Evolutionary conservation across 1,140 invertebrate species (phyloP), one percentile per base, ranked within the genome.

Genomic region (Olivierus martensii): DNA sequence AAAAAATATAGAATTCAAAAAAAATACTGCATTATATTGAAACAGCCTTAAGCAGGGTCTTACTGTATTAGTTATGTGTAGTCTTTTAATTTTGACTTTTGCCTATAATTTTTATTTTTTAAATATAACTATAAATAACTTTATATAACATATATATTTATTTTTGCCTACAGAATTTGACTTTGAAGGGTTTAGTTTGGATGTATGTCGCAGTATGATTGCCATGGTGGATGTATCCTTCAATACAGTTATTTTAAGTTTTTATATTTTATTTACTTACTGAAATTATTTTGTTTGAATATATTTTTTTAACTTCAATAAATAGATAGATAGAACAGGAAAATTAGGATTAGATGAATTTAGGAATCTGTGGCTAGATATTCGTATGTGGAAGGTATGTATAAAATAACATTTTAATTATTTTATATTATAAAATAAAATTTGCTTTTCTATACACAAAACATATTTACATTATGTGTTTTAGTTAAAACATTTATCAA

Each of bases 331-430:
- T 67, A 75, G 81, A 54, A 91, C 88, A 1, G 91, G 91, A 1
- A 94, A 92, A 71, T 77, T 97, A 35, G 89, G 89, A 17, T 87
- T 89, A 60, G 87, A 93, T 46, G 92, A 97, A 70, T 97, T 96
- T 63, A 84, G 84, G 64, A 70, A 75, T 0, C 68, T 97, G 3
- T 93, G 91, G 81, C 78, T 76, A 18, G 83, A 89, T 62, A 78
- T 97, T 55, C 77, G 81, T 57, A 80, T 83, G 48, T 95, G 91
- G 91, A 88, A 89, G 77, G 87, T 89, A 7, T 21, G 47, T 38
- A 46, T 14, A 14, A 14, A n/a, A 55, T 21, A 28, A 46, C 51
- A 28, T 28, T 28, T 28, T 28, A 28, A 28, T 4, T 28, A 28
- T 2, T 28, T 9, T 1, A 9, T 28, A 28, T 6, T 28, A 6